Evolutionary conservation across 2,888 invertebrate species (phyloP).

Genomic region (Odontothrips loti): DNA sequence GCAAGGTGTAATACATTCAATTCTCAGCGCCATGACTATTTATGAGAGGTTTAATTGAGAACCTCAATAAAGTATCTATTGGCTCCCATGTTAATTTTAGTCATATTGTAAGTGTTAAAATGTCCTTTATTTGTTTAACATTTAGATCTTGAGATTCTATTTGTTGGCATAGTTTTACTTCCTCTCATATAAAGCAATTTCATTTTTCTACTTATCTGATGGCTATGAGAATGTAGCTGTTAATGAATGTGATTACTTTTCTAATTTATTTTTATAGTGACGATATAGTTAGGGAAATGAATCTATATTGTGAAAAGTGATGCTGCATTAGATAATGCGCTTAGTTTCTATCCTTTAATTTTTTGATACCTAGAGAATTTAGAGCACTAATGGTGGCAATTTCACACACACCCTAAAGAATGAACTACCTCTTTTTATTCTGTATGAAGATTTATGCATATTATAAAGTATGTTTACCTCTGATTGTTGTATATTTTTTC

Average conservation of each 20-base stretch:
- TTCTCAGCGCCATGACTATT: not conserved
- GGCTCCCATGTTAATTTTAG: no score
- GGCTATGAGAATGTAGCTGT: not conserved
- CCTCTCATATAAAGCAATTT: not conserved
- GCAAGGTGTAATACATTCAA: constrained; percentile 59
- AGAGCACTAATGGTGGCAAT: no score
- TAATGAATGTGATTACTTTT: not conserved
- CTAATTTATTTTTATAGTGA: not conserved
- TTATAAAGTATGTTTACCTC: no score
- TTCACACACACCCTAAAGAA: no score
- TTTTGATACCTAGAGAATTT: no score
- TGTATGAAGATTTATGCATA: no score
- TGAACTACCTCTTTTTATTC: no score
- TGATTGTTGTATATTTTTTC: no score
- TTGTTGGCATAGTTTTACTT: not conserved
- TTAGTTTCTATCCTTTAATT: no score
- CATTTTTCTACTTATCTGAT: not conserved
- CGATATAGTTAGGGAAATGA: no score
- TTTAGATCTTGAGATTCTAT: not conserved
- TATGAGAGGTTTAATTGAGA: not conserved
- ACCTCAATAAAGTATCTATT: not conserved
- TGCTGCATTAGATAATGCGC: no score
- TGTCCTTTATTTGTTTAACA: not conserved
- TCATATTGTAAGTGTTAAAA: not conserved
- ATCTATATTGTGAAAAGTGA: no score